Percentiles rank a stretch among this genome's conserved stretches.
Evolutionary conservation across 53 echinoderm and acorn worm genomes (phyloP).

Genomic region (Henricia sp.): DNA sequence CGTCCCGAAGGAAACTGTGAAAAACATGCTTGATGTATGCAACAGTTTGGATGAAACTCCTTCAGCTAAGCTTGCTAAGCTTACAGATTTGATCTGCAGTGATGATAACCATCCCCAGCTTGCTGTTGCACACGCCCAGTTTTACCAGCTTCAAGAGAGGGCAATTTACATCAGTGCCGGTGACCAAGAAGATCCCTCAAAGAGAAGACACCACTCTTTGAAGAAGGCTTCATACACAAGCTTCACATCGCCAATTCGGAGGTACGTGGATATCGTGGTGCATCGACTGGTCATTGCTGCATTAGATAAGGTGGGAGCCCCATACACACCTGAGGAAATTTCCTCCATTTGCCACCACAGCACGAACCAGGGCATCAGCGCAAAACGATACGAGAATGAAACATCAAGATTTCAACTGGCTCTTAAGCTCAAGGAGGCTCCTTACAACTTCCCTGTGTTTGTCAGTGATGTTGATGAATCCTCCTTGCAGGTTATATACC

Average conservation of each 20-base stretch:
- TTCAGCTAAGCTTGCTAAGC: constrained; percentile 20
- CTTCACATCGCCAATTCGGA: constrained; percentile 86
- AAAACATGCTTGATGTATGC: background rate
- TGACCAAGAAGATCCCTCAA: constrained; percentile 47
- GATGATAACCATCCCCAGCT: constrained; percentile 77
- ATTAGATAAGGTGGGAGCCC: constrained; percentile 3
- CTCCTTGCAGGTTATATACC: constrained; percentile 51
- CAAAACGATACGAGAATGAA: constrained; percentile 63
- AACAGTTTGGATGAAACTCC: background rate
- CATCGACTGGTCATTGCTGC: constrained; percentile 74
- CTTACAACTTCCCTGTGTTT: constrained; percentile 47
- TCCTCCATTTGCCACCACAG: constrained; percentile 72
- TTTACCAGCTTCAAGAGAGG: constrained; percentile 51
- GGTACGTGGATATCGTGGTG: constrained; percentile 85
- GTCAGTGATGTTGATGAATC: constrained; percentile 55
- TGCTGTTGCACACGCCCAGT: constrained; percentile 61
- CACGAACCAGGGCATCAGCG: constrained; percentile 60
- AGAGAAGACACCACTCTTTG: constrained; percentile 25
- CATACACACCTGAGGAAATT: constrained; percentile 68
- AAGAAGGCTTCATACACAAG: constrained; percentile 63
- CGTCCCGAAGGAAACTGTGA: background rate
- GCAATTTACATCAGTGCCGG: constrained; percentile 67
- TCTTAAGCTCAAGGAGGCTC: constrained; percentile 68
- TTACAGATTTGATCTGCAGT: constrained; percentile 68
- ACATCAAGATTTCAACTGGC: constrained; percentile 55